Conservation (phyloP, 2,113 vertebrate genomes). For the Pterocles gutturalis region DNA sequence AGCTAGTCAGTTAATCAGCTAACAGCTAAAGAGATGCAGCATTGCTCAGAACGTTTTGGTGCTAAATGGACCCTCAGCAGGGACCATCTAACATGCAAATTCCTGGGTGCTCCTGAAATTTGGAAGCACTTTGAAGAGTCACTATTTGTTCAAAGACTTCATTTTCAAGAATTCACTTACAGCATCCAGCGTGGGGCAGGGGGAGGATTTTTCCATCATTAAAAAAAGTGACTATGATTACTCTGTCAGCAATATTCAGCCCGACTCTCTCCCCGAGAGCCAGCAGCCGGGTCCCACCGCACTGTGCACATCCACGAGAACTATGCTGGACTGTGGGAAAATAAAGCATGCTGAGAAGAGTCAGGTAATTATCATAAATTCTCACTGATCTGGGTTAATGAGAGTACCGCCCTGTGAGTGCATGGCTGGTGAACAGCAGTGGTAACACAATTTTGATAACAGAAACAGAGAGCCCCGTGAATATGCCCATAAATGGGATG, state of each 20-base stretch:
- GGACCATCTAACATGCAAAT: not conserved
- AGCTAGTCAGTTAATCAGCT: not conserved
- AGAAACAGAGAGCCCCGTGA: not conserved
- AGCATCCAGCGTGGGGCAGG: not conserved
- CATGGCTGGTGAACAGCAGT: not conserved
- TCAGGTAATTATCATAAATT: not conserved
- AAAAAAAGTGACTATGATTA: not conserved
- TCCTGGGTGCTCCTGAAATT: not conserved
- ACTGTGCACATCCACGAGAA: not conserved
- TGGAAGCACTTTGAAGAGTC: not conserved
- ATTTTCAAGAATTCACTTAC: not conserved
- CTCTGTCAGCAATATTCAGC: not conserved
- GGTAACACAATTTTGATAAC: not conserved
- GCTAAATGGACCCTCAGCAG: not conserved
- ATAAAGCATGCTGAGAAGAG: not conserved
- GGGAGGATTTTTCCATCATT: not conserved
- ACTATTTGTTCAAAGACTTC: not conserved
- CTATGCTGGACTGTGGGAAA: not conserved
- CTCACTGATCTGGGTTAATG: accelerated
- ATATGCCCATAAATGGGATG: not conserved
- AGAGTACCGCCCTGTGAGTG: accelerated
- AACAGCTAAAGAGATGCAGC: not conserved
- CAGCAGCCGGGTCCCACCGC: accelerated
- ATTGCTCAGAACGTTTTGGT: not conserved
- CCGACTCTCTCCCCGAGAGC: accelerated